Evolutionary conservation across 2,113 vertebrate species (phyloP).

Genomic region (Cynopterus brachyotis): DNA sequence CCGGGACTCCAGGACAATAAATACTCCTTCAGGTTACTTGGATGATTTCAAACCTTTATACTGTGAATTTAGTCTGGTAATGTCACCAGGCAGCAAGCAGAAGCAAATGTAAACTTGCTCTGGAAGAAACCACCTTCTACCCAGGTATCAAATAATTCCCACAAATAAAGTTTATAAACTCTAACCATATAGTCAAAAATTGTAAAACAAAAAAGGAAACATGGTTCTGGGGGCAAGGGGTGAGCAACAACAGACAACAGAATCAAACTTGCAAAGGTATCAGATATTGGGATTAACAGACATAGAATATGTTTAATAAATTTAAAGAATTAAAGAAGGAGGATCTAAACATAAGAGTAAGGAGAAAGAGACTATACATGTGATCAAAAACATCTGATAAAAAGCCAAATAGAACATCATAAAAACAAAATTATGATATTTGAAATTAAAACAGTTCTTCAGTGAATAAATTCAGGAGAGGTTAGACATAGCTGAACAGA

Average conservation of each 20-base stretch:
- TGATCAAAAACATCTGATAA: not conserved
- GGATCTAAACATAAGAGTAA: not conserved
- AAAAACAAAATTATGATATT: not conserved
- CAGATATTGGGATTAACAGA: not conserved
- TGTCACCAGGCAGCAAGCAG: not conserved
- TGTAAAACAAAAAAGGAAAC: not conserved
- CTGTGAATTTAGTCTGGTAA: not conserved
- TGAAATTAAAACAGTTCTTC: not conserved
- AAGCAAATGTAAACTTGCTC: not conserved
- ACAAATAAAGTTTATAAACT: not conserved
- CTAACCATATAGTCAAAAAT: not conserved
- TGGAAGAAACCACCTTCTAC: not conserved
- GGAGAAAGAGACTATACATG: not conserved
- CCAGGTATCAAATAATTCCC: not conserved
- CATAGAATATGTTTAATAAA: not conserved
- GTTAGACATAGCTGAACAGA: not conserved
- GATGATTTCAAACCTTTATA: not conserved
- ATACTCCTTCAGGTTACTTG: not conserved
- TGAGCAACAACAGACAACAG: not conserved
- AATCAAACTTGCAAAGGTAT: not conserved
- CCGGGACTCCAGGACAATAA: not conserved
- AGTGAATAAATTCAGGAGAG: not conserved
- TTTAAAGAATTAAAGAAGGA: not conserved
- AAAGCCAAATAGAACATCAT: not conserved
- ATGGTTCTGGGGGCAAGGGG: not conserved